Conservation (phyloP, 2,888 invertebrate species). For the Sialis fuliginosa region DNA sequence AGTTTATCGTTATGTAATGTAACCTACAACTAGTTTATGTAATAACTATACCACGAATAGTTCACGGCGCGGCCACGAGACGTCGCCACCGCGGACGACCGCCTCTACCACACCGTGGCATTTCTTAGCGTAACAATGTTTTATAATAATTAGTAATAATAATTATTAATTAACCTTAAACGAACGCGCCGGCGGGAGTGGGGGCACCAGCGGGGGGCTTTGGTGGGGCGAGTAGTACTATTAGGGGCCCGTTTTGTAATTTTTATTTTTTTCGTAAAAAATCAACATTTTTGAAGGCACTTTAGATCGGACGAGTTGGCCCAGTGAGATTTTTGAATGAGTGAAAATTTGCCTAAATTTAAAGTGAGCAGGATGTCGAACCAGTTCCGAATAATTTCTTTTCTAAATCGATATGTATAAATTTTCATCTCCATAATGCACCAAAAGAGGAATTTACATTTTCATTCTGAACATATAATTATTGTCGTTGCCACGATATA, state of each 20-base stretch:
- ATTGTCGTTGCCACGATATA: neutral
- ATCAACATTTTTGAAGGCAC: conserved; percentile 81
- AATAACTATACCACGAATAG: conserved; percentile 31
- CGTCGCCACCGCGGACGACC: conserved; percentile 9
- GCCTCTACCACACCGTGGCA: neutral
- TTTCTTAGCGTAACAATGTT: conserved; percentile 27
- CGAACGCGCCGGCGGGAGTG: conserved; percentile 22
- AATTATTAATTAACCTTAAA: conserved; percentile 30
- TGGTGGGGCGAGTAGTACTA: conserved; percentile 62
- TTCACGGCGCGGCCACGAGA: conserved; percentile 19
- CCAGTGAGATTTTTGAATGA: conserved; percentile 59
- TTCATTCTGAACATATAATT: neutral
- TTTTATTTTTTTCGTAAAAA: conserved; percentile 62
- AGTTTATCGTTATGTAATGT: conserved; percentile 4
- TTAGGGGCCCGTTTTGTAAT: conserved; percentile 73
- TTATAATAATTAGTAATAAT: conserved; percentile 25
- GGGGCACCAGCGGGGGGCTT: conserved; percentile 27
- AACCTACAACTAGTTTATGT: conserved; percentile 6
- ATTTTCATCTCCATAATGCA: neutral
- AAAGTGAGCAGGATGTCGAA: conserved; percentile 3
- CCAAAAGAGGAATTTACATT: neutral
- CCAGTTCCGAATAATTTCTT: neutral
- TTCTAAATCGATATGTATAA: no score
- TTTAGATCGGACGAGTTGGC: conserved; percentile 88
- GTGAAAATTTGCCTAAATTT: conserved; percentile 23